Evolutionary conservation across 2,113 vertebrate genomes (phyloP), one percentile per base, ranked within the genome.

Genomic region (Pampusana beccarii): DNA sequence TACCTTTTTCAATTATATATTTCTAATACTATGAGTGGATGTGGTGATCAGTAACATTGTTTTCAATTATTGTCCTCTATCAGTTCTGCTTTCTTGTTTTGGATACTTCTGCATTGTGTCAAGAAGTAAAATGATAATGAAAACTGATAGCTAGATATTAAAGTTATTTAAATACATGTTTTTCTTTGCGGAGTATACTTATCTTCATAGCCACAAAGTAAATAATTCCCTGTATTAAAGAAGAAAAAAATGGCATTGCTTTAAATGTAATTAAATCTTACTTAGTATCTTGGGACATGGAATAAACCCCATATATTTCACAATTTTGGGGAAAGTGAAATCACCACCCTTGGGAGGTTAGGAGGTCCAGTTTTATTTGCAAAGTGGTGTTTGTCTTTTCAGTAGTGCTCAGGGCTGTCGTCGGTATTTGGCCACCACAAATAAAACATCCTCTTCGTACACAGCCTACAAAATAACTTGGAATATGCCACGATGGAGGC

Each of bases 251-350:
- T 54, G 80, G 29, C 29, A 29, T 88, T 90, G 40, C 9, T 60
- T 86, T 62, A 25, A 54, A 46, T 66, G 28, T 73, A 78, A 73
- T 86, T 86, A 83, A 64, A 71, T 83, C 75, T 88, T 86, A 16
- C 44, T n/a, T 3, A 86, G 25, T 70, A 7, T 53, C 21, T 78
- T 67, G 48, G 53, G 31, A 67, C 19, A n/a, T 90, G 71, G 67
- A 75, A 74, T 84, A 90, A 96, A 78, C 51, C 26, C 34, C 53
- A 66, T 61, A 31, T 91, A 87, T 95, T 97, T 95, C 96, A 95
- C 77, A 96, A 89, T 93, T 92, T 79, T 81, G 69, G 53, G 42
- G 80, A 89, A 93, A 95, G 67, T 96, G 91, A 95, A 93, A 92
- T 96, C 94, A 96, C 73, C 29, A 67, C 94, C 93, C 94, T 48